Conservation (phyloP, 1,140 invertebrate genomes). For the Spodoptera frugiperda region DNA sequence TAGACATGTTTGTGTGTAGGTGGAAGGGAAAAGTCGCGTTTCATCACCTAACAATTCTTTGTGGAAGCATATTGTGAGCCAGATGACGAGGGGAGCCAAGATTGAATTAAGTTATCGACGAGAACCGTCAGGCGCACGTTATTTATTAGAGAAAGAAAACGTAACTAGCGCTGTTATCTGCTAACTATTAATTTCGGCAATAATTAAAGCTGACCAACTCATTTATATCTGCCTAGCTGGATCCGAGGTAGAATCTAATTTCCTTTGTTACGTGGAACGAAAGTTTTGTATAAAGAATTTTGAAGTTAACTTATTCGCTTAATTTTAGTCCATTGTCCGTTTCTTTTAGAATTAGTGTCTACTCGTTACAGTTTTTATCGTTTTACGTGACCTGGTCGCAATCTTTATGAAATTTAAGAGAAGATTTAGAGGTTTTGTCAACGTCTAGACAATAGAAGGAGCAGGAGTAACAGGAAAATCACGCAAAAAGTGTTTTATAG, state of each 20-base stretch:
- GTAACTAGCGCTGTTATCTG: conserved; percentile 67
- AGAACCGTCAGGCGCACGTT: conserved; percentile 61
- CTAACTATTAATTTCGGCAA: conserved; percentile 74
- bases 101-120: conserved; percentile 80
- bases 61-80: conserved; percentile 58
- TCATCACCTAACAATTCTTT: conserved; percentile 56
- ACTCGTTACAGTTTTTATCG: not conserved
- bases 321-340: conserved; percentile 29
- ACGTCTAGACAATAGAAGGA: no score
- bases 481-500: not conserved
- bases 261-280: conserved; percentile 39
- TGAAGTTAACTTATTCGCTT: conserved; percentile 21
- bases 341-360: conserved; percentile 23
- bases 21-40: conserved; percentile 53
- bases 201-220: conserved; percentile 74
- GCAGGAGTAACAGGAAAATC: no score
- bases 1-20: conserved; percentile 45
- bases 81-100: conserved; percentile 73
- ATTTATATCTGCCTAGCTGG: conserved; percentile 59
- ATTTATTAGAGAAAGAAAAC: conserved; percentile 75
- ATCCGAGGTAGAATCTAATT: conserved; percentile 51
- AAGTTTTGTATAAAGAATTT: conserved; percentile 34
- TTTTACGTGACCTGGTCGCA: not conserved
- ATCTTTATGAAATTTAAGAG: not conserved
- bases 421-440: no score